Conservation (phyloP, 2,888 invertebrate species). For the Tetrapedia diversipes region DNA sequence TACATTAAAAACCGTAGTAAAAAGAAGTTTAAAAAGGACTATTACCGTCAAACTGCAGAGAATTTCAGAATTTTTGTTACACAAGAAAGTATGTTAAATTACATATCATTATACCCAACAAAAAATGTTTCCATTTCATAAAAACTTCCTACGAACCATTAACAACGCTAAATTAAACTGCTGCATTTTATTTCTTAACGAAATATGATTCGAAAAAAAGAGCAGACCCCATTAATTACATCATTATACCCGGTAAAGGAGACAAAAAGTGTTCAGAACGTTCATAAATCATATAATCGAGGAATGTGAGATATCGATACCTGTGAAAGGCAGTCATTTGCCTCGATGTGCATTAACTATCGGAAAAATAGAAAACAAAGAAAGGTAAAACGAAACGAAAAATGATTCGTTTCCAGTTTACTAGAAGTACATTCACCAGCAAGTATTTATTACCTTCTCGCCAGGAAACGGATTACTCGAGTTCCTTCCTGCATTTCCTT, state of each 20-base stretch:
- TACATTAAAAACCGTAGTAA: too few species aligned
- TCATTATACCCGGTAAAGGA: too few species aligned
- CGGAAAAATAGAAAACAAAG: background rate
- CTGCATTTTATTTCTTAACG: background rate
- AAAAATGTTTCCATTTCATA: too few species aligned
- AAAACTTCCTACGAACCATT: too few species aligned
- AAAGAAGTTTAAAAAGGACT: too few species aligned
- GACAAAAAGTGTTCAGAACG: background rate
- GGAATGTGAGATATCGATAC: background rate
- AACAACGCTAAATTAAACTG: background rate
- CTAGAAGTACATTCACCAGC: background rate
- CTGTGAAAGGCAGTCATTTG: conserved; percentile 16
- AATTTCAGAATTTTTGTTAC: too few species aligned
- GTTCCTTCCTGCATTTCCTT: conserved; percentile 13
- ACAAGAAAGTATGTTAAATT: too few species aligned
- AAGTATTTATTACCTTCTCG: conserved; percentile 7
- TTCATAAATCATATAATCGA: background rate
- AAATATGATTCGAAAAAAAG: background rate
- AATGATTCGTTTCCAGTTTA: background rate
- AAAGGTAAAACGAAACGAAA: background rate
- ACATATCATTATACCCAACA: too few species aligned
- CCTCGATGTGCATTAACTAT: conserved; percentile 2
- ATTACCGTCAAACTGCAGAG: too few species aligned
- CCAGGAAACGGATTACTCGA: conserved; percentile 9
- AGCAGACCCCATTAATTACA: background rate